Percentiles rank a stretch among this genome's conserved stretches.
These are phyloP conservation scores for Rhopalosiphum padi DNA, from an alignment of 1,140 invertebrate genomes.

Conservation along the genomic window DNA sequence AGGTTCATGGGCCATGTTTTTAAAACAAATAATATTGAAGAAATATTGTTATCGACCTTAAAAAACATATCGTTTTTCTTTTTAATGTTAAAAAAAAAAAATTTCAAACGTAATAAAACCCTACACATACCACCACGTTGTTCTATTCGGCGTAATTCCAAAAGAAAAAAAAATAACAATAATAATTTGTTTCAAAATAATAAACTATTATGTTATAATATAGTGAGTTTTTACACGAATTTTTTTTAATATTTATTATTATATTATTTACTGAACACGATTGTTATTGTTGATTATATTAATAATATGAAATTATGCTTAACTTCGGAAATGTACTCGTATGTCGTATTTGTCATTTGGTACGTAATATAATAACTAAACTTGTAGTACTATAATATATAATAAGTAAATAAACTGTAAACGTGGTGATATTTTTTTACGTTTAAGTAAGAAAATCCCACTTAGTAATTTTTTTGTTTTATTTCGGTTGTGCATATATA, in stretches of 20 bases:
- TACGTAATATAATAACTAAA: neutral
- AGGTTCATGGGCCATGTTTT: neutral
- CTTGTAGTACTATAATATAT: neutral
- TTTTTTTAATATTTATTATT: conserved; percentile 14
- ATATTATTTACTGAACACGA: neutral
- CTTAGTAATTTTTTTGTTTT: conserved; percentile 28
- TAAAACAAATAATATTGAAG: neutral
- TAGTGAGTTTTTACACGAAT: conserved; percentile 32
- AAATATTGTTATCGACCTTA: conserved; percentile 27
- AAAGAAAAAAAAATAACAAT: neutral
- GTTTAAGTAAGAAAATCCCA: conserved; percentile 39
- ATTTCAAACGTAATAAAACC: neutral
- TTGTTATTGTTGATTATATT: conserved; percentile 31
- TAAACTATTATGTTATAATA: neutral
- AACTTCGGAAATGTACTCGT: neutral
- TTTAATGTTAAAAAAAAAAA: neutral
- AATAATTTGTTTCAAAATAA: neutral
- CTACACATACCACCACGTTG: neutral
- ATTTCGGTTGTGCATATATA: conserved; percentile 15
- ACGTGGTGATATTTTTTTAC: conserved; percentile 35
- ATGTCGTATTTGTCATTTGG: neutral
- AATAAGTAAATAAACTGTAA: conserved; percentile 15
- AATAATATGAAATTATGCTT: conserved; percentile 7
- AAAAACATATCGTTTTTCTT: conserved; percentile 3
- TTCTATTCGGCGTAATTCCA: neutral